Evolutionary conservation across 2,113 vertebrate genomes (phyloP).

Genomic region (Gymnobelideus leadbeateri): DNA sequence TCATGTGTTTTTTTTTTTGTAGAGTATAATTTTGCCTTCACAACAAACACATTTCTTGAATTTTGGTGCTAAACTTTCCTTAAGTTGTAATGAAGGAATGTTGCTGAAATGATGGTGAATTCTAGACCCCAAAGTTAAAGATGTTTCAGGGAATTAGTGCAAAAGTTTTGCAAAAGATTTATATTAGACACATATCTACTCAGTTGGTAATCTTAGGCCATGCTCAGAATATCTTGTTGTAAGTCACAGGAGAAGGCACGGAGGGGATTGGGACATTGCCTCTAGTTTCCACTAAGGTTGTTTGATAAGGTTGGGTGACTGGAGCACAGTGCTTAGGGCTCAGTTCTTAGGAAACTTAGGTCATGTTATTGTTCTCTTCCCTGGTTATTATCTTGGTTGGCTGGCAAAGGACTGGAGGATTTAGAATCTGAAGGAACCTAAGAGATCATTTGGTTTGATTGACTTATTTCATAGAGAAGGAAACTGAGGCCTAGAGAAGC

Average conservation of each 20-base stretch:
- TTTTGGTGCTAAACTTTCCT: slow-evolving; percentile 8
- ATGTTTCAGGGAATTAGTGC: neutral
- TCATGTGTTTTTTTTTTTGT: slow-evolving; percentile 12
- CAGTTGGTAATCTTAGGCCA: slow-evolving; percentile 28
- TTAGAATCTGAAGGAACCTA: neutral
- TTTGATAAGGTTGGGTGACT: neutral
- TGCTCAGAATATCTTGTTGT: slow-evolving; percentile 17
- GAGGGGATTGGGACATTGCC: slow-evolving; percentile 33
- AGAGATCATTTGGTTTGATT: neutral
- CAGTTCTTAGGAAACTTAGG: neutral
- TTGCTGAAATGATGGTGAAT: slow-evolving; percentile 5
- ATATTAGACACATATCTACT: neutral
- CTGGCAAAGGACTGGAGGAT: neutral
- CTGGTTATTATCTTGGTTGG: neutral
- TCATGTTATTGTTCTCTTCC: neutral
- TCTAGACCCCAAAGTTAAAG: slow-evolving; percentile 32
- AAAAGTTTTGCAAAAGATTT: slow-evolving; percentile 26
- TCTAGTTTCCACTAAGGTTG: slow-evolving; percentile 37
- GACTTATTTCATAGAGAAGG: neutral
- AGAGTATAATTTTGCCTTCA: slow-evolving; percentile 27
- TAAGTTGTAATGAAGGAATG: neutral
- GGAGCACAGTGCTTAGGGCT: neutral
- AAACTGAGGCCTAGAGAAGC: neutral
- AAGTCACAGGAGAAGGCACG: slow-evolving; percentile 33
- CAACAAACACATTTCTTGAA: neutral